Conservation (phyloP, 1,140 invertebrate genomes). For the Chironomus striatipennis region DNA sequence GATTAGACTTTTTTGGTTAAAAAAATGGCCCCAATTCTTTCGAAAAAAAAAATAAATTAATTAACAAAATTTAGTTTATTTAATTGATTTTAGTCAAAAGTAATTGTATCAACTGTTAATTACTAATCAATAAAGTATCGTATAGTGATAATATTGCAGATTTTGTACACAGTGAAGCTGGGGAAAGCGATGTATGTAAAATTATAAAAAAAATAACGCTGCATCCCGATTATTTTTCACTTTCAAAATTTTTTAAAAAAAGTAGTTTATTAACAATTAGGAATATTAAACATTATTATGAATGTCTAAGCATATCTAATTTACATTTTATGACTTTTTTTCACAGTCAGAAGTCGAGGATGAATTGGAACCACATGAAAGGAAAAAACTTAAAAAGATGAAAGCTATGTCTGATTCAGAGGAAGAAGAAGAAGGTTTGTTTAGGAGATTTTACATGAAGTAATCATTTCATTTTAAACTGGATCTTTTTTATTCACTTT, state of each 20-base stretch:
- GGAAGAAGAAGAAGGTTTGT: conserved; percentile 50
- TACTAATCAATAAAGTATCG: background rate
- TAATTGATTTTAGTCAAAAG: no score
- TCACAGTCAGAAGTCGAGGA: conserved; percentile 49
- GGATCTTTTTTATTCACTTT: conserved; percentile 25
- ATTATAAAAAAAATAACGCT: conserved; percentile 26
- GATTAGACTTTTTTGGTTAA: no score
- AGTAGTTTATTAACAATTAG: no score
- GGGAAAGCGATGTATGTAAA: conserved; percentile 66
- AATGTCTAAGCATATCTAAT: no score
- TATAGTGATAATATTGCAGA: conserved; percentile 51
- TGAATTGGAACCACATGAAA: conserved; percentile 50
- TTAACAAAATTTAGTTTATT: background rate
- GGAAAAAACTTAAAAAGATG: conserved; percentile 53
- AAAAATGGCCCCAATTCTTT: no score
- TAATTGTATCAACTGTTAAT: no score
- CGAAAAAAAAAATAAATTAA: no score
- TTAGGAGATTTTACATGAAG: conserved; percentile 27
- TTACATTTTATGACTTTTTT: conserved; percentile 25
- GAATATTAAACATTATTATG: no score
- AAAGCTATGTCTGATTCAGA: conserved; percentile 54
- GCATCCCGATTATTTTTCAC: conserved; percentile 17
- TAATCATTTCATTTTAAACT: background rate
- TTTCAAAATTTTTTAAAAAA: conserved; percentile 24
- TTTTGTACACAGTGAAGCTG: conserved; percentile 73